Evolutionary conservation across 2,888 invertebrate species (phyloP).

Genomic region (Adelphocoris suturalis): DNA sequence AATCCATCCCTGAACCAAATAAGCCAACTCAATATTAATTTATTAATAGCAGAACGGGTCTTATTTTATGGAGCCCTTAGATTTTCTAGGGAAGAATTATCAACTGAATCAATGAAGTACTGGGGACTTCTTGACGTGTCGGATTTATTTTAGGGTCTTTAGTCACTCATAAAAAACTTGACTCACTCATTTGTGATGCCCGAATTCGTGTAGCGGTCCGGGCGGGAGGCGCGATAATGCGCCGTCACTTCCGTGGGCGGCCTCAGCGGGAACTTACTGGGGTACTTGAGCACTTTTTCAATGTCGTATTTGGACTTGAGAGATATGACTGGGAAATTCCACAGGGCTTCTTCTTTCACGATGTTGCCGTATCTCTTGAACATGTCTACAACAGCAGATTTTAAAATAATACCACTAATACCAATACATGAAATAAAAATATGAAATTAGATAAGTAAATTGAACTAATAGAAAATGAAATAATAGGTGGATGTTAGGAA

Average conservation of each 20-base stretch:
- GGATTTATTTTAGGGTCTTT: no score
- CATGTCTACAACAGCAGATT: constrained; percentile 81
- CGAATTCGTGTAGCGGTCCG: constrained; percentile 89
- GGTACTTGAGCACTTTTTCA: constrained; percentile 86
- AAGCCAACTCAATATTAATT: no score
- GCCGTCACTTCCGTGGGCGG: constrained; percentile 91
- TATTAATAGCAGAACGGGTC: no score
- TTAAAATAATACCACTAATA: neutral
- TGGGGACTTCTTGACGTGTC: no score
- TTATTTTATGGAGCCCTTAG: no score
- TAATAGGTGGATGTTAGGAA: no score
- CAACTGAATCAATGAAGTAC: no score
- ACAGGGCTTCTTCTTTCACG: constrained; percentile 87
- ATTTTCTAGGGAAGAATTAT: no score
- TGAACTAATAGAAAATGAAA: no score
- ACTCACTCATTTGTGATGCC: constrained; percentile 91
- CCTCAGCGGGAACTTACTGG: constrained; percentile 87
- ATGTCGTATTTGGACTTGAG: constrained; percentile 86
- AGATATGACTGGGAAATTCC: constrained; percentile 86
- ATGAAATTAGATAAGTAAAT: neutral
- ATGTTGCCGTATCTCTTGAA: constrained; percentile 86
- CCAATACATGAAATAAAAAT: neutral
- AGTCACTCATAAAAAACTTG: no score
- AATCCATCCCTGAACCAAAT: no score
- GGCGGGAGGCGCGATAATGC: constrained; percentile 85